Evolutionary conservation across 2,113 vertebrate species (phyloP).

Genomic region (Calidris pygmaea): DNA sequence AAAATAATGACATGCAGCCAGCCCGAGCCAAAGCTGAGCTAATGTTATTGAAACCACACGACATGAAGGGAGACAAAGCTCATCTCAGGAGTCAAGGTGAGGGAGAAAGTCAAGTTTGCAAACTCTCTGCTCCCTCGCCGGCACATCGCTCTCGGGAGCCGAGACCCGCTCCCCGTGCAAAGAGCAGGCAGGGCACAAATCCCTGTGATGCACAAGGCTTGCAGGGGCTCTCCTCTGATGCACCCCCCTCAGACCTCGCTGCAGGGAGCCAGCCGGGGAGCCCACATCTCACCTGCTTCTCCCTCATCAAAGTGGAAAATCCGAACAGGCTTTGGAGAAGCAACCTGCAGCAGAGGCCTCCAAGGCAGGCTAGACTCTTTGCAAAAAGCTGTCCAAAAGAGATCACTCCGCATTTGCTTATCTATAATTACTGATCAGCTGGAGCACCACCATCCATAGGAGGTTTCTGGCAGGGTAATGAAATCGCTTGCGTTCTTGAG

Average conservation of each 20-base stretch:
- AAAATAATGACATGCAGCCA: constrained; percentile 38
- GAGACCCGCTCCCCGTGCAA: background rate
- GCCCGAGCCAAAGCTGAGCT: constrained; percentile 39
- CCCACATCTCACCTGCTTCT: background rate
- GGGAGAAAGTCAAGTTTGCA: constrained; percentile 31
- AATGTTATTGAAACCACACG: constrained; percentile 39
- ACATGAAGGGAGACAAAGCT: constrained; percentile 41
- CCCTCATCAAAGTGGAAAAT: background rate
- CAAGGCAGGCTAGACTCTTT: background rate
- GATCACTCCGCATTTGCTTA: background rate
- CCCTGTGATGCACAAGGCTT: background rate
- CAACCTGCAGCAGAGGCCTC: background rate
- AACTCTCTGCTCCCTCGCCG: background rate
- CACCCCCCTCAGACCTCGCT: background rate
- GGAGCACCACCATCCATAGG: background rate
- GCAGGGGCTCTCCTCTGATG: background rate
- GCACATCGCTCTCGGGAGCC: rapidly evolving
- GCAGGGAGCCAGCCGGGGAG: background rate
- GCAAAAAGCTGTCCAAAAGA: background rate
- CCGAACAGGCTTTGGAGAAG: background rate
- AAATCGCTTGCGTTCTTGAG: constrained; percentile 17
- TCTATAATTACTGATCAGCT: constrained; percentile 46
- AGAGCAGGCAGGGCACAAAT: background rate
- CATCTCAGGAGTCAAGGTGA: constrained; percentile 39
- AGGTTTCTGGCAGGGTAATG: constrained; percentile 23